phyloP scores from a whole-genome alignment of 2,797 vertebrate species.

The Neoniphon sammara region DNA sequence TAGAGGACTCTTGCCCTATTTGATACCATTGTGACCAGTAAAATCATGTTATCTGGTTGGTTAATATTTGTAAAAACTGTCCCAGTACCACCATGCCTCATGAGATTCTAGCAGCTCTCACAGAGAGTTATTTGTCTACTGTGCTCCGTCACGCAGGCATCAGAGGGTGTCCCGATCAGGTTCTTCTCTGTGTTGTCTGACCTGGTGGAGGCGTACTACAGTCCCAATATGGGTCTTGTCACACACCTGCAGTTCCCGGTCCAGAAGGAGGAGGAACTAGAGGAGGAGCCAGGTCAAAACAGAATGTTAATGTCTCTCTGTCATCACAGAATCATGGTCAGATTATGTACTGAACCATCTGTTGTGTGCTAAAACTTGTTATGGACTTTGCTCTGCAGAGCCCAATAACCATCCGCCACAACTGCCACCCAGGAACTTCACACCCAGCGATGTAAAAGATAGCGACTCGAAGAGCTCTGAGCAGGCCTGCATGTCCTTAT shows the following conservation, averaged over 20 bases:
- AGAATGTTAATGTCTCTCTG: neutral
- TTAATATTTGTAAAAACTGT: neutral
- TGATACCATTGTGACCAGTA: neutral
- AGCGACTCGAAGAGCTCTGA: constrained; percentile 78
- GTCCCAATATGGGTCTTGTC: constrained; percentile 94
- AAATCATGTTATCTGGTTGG: constrained; percentile 16
- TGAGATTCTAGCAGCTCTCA: neutral
- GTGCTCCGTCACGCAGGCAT: constrained; percentile 84
- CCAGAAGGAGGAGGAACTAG: constrained; percentile 89
- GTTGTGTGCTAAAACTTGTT: neutral
- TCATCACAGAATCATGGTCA: neutral
- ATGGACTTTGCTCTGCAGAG: constrained; percentile 75
- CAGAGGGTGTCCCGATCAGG: constrained; percentile 93
- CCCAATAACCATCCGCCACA: constrained; percentile 81
- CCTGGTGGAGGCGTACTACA: constrained; percentile 94
- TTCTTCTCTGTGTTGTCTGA: constrained; percentile 90
- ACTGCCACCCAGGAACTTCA: constrained; percentile 90
- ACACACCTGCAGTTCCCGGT: constrained; percentile 92
- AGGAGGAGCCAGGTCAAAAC: constrained; percentile 88
- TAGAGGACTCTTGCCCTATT: too few relatives aligned
- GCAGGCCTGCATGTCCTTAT: constrained; percentile 76
- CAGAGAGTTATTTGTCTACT: constrained; percentile 17
- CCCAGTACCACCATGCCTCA: too few relatives aligned
- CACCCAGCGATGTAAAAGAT: constrained; percentile 85
- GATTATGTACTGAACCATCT: neutral